Conservation (phyloP, 1,140 invertebrate species). For the Mya arenaria region DNA sequence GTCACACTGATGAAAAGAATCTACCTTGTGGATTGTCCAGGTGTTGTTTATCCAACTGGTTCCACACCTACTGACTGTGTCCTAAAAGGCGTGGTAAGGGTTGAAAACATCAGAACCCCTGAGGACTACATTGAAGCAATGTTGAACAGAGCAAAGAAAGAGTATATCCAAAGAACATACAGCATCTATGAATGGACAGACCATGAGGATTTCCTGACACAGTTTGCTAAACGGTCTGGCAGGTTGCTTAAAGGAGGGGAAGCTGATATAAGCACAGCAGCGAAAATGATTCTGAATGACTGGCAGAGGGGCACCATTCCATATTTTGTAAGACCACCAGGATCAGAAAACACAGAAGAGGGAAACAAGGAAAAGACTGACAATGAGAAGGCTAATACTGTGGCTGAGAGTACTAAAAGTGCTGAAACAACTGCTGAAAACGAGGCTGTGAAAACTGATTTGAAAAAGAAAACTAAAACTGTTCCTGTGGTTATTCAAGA, state of each 20-base stretch:
- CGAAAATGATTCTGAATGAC: slow-evolving; percentile 98
- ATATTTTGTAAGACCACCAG: slow-evolving; percentile 93
- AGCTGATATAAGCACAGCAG: slow-evolving; percentile 92
- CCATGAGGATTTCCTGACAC: slow-evolving; percentile 94
- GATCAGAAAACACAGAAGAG: slow-evolving; percentile 59
- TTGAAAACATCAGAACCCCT: slow-evolving; percentile 96
- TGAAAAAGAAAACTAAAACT: background rate
- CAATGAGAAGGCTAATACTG: background rate
- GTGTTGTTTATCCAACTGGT: slow-evolving; percentile 97
- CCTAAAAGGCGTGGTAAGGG: slow-evolving; percentile 90
- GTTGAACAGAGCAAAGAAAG: slow-evolving; percentile 92
- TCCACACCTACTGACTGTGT: slow-evolving; percentile 96
- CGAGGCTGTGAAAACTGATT: background rate
- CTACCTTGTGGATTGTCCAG: slow-evolving; percentile 99
- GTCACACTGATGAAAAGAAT: slow-evolving; percentile 99
- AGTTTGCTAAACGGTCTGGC: slow-evolving; percentile 92
- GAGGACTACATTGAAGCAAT: slow-evolving; percentile 96
- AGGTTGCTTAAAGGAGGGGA: slow-evolving; percentile 98
- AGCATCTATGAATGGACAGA: slow-evolving; percentile 91
- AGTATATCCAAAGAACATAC: slow-evolving; percentile 96
- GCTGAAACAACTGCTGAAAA: background rate
- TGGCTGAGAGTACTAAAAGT: slow-evolving; percentile 31
- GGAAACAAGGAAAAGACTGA: background rate
- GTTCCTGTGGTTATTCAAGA: slow-evolving; percentile 69
- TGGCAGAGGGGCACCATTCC: slow-evolving; percentile 99